Percentiles rank a stretch among this genome's conserved stretches.
These are phyloP conservation scores for Oreochromis spilurus DNA, from an alignment of 2,113 vertebrate genomes.

Conservation along the genomic window DNA sequence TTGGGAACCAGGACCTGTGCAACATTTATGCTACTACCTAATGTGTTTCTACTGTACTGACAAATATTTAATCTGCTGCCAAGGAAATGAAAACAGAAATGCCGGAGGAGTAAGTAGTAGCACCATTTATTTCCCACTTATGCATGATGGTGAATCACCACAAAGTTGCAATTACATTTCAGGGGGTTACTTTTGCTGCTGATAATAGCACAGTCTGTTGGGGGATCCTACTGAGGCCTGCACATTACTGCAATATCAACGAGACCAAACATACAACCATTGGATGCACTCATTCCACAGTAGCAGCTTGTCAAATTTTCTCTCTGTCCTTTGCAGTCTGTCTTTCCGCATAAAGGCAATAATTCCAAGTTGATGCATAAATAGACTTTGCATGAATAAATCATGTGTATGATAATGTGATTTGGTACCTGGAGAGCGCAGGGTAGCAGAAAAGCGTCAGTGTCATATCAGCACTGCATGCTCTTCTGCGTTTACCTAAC, in stretches of 20 bases:
- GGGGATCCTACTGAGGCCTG: neutral
- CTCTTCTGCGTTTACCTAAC: neutral
- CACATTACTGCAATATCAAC: neutral
- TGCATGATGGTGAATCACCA: slow-evolving; percentile 19
- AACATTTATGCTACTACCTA: slow-evolving; percentile 1
- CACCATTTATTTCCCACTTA: slow-evolving; percentile 19
- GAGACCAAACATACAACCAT: slow-evolving; percentile 2
- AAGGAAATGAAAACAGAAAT: slow-evolving; percentile 18
- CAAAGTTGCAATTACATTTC: slow-evolving; percentile 28
- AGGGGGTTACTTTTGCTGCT: neutral
- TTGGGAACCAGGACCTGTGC: neutral
- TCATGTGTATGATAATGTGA: slow-evolving; percentile 49
- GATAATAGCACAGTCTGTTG: neutral
- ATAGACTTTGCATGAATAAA: slow-evolving; percentile 60
- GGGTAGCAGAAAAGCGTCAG: slow-evolving; percentile 13
- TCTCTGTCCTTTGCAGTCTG: neutral
- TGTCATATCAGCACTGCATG: slow-evolving; percentile 19
- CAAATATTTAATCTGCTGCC: slow-evolving; percentile 33
- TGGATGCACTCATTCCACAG: neutral
- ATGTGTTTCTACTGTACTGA: slow-evolving; percentile 23
- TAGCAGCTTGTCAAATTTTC: slow-evolving; percentile 3
- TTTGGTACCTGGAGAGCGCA: slow-evolving; percentile 8
- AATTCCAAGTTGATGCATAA: slow-evolving; percentile 22
- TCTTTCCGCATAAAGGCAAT: slow-evolving; percentile 6
- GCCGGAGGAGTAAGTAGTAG: neutral